phyloP scores from a whole-genome alignment of 53 echinoderm and acorn worm species.

The Hippasteria phrygiana region DNA sequence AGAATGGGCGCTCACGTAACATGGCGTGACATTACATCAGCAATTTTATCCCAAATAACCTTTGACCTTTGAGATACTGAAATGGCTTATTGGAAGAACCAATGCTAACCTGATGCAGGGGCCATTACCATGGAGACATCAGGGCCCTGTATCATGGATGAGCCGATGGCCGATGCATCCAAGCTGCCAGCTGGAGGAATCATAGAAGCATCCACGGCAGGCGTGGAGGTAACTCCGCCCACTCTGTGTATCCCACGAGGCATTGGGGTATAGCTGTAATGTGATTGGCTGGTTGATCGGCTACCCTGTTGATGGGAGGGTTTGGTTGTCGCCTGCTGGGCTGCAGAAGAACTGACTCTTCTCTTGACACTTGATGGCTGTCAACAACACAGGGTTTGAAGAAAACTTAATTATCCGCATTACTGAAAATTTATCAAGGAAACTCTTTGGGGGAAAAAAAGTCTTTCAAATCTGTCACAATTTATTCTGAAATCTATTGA shows the following conservation, averaged over 20 bases:
- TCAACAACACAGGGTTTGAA: neutral
- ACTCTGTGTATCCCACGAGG: constrained; percentile 52
- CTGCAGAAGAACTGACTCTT: neutral
- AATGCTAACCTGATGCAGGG: constrained; percentile 33
- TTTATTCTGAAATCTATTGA: no score
- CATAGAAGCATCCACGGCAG: constrained; percentile 66
- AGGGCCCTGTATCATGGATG: constrained; percentile 55
- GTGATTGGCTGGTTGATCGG: constrained; percentile 18
- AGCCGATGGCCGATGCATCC: constrained; percentile 67
- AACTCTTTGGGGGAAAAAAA: neutral
- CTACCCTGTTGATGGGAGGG: neutral
- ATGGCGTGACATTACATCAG: no score
- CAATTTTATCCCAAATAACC: no score
- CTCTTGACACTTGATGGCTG: constrained; percentile 18
- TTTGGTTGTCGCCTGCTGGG: neutral
- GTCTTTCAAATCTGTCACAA: neutral
- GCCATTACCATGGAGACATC: constrained; percentile 65
- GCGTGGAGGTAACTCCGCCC: constrained; percentile 74
- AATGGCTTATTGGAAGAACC: neutral
- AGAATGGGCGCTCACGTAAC: no score
- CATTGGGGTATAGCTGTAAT: constrained; percentile 77
- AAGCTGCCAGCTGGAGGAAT: constrained; percentile 28
- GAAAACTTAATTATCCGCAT: no score
- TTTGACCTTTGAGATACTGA: neutral
- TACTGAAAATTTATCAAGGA: no score